Conservation (phyloP, 1,140 invertebrate species). For the Drosophila sturtevanti region DNA sequence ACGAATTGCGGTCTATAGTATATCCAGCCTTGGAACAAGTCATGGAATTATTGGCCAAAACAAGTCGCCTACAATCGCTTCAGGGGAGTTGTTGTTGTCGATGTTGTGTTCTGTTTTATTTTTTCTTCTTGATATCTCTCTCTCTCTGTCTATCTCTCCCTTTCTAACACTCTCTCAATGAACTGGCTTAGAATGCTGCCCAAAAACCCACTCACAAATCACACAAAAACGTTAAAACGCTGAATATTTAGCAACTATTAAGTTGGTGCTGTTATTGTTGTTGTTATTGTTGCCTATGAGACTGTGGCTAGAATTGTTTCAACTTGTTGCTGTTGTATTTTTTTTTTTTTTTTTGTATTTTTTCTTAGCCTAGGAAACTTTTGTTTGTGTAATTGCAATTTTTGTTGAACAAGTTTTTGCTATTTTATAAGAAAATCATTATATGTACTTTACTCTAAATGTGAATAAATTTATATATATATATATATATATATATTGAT, state of each 20-base stretch:
- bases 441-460: slow-evolving; percentile 10
- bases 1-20: slow-evolving; percentile 35
- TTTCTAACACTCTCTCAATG: background rate
- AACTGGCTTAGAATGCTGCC: slow-evolving; percentile 67
- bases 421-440: slow-evolving; percentile 48
- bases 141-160: background rate
- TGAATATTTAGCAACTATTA: slow-evolving; percentile 69
- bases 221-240: slow-evolving; percentile 30
- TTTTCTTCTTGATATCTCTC: background rate
- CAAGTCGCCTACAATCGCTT: slow-evolving; percentile 73
- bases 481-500: too few species aligned
- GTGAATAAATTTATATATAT: too few species aligned
- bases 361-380: slow-evolving; percentile 56
- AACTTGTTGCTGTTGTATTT: slow-evolving; percentile 59
- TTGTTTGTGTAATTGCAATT: slow-evolving; percentile 63
- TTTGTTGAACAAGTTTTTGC: slow-evolving; percentile 66
- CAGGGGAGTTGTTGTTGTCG: slow-evolving; percentile 54
- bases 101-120: slow-evolving; percentile 24
- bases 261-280: slow-evolving; percentile 31
- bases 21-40: slow-evolving; percentile 75
- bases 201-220: slow-evolving; percentile 66
- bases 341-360: slow-evolving; percentile 46
- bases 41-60: slow-evolving; percentile 79
- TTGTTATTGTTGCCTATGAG: slow-evolving; percentile 29
- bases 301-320: slow-evolving; percentile 42